Conservation (phyloP, 2,797 vertebrate genomes). For the Megaceryle alcyon region DNA sequence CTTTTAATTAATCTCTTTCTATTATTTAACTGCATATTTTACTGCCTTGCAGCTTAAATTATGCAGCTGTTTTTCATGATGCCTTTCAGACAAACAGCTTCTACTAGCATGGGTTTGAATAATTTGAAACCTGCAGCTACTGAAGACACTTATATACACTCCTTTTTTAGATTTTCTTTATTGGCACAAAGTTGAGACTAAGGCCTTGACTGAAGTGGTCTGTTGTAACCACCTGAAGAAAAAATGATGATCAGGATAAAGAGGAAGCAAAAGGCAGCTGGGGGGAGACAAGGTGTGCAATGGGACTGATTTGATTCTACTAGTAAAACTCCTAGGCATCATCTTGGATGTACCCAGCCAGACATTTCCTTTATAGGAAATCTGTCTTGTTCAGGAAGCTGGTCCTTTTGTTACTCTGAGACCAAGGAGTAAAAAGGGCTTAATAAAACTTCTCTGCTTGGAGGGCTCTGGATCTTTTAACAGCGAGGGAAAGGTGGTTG, state of each 20-base stretch:
- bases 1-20: slow-evolving; percentile 25
- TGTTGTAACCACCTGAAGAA: background rate
- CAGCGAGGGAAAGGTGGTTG: fast-evolving
- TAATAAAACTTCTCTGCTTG: background rate
- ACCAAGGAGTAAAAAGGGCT: background rate
- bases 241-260: background rate
- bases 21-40: slow-evolving; percentile 21
- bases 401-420: background rate
- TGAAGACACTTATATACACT: background rate
- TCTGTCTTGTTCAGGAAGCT: background rate
- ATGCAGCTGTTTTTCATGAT: background rate
- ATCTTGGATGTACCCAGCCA: background rate
- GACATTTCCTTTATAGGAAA: background rate
- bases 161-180: background rate
- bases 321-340: background rate
- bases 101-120: background rate
- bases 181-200: background rate
- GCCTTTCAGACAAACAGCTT: background rate
- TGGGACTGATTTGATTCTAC: background rate
- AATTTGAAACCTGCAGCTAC: background rate
- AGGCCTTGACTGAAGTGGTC: background rate
- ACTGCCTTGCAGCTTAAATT: background rate
- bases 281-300: background rate
- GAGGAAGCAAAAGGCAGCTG: background rate
- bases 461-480: background rate